phyloP scores from a whole-genome alignment of 2,888 invertebrate species.

The Linyphia triangularis region DNA sequence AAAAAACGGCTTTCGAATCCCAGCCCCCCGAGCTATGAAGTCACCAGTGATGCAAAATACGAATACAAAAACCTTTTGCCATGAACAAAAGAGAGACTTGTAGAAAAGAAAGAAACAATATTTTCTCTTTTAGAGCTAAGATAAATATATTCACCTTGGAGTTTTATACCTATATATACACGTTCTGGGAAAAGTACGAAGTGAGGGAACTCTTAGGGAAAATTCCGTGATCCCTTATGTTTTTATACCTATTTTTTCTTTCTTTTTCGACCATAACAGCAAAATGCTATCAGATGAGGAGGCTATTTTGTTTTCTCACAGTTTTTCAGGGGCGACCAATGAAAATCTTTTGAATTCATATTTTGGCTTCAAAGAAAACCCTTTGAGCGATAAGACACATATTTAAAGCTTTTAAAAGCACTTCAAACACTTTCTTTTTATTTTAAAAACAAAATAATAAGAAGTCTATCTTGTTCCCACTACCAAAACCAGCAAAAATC shows the following conservation, averaged over 20 bases:
- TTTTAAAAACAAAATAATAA: slow-evolving; percentile 1
- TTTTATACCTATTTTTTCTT: slow-evolving; percentile 19
- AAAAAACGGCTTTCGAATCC: slow-evolving; percentile 17
- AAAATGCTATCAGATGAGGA: slow-evolving; percentile 47
- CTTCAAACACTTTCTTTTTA: not conserved
- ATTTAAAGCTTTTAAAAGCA: slow-evolving; percentile 62
- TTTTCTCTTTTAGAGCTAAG: slow-evolving; percentile 33
- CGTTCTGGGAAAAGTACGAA: slow-evolving; percentile 3
- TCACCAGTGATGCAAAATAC: slow-evolving; percentile 32
- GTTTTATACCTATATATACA: slow-evolving; percentile 49
- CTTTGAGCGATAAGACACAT: slow-evolving; percentile 56
- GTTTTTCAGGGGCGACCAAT: not conserved
- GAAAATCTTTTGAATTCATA: not conserved
- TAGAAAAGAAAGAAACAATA: slow-evolving; percentile 49
- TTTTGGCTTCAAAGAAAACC: not conserved
- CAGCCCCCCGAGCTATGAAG: slow-evolving; percentile 33
- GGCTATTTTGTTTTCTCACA: slow-evolving; percentile 51
- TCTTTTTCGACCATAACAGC: slow-evolving; percentile 32
- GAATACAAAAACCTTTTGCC: slow-evolving; percentile 23
- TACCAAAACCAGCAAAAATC: no score
- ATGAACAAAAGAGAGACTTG: slow-evolving; percentile 15
- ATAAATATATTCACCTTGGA: slow-evolving; percentile 40
- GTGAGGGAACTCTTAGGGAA: slow-evolving; percentile 25
- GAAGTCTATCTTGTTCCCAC: no score
- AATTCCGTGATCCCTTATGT: slow-evolving; percentile 13